Base-by-base conservation (phyloP, 2,113 vertebrate species). In the Leuciscus idus region DNA sequence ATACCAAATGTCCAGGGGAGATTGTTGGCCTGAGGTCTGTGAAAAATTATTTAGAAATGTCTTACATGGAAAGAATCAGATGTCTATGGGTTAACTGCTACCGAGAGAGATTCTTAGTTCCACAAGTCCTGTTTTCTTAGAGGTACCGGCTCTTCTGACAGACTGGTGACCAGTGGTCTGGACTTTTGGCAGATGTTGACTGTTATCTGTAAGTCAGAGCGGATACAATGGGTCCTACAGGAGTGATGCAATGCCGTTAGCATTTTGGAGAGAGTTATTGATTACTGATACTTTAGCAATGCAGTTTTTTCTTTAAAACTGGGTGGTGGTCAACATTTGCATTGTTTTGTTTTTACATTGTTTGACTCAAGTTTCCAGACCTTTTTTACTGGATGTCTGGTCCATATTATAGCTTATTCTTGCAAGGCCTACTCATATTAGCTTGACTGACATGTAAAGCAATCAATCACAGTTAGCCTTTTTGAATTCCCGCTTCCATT, bases 61-160 rank as follows among this genome's bases (percentile, higher is more conserved):
- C 39, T 57, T 73, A 36, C 72, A 78, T 30, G 48, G 79, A 79
- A 87, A n/a, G 50, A 77, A 68, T 77, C 23, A 83, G 61, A 84
- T 46, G 62, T 75, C n/a, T 83, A 30, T 13, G 17, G 74, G 59
- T 88, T 86, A 89, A 88, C 23, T 30, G 79, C 59, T 74, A 50
- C 74, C 81, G 26, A 86, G 79, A 88, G 59, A 85, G 57, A 50
- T 39, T 86, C 81, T 76, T 76, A 86, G 82, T 76, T 87, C 86
- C 82, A 73, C 73, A 72, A 61, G 43, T 72, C 81, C 33, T 66
- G 17, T 72, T 23, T 43, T 39, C 12, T 73, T 61, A 70, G 48
- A 82, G 79, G 62, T 85, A 84, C 78, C 55, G 76, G 72, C 82
- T 80, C 57, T 46, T 80, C 64, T 78, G 74, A 86, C 81, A 84